phyloP scores from a whole-genome alignment of 2,888 invertebrate genomes.

The Amorpha juglandis region DNA sequence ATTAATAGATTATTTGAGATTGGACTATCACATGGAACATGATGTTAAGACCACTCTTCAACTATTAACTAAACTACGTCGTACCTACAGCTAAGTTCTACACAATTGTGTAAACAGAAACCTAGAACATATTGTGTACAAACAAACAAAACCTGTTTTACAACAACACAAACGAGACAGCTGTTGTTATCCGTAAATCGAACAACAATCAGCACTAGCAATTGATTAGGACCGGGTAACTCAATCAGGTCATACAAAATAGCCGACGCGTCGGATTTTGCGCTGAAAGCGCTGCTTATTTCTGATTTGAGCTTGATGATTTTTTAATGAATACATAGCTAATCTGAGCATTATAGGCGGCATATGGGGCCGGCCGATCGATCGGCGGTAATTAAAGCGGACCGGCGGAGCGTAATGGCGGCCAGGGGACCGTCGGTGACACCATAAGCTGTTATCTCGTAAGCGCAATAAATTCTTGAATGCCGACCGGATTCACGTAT shows the following conservation, averaged over 20 bases:
- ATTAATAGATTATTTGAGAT: not conserved
- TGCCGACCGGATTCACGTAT: slow-evolving; percentile 8
- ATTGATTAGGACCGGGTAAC: slow-evolving; percentile 11
- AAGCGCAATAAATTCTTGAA: slow-evolving; percentile 44
- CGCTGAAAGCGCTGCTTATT: not conserved
- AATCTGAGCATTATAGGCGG: slow-evolving; percentile 25
- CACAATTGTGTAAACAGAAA: not conserved
- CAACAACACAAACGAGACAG: slow-evolving; percentile 5
- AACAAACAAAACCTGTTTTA: not conserved
- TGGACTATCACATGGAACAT: not conserved
- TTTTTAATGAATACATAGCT: slow-evolving; percentile 26
- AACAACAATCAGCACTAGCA: slow-evolving; percentile 13
- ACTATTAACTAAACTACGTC: not conserved
- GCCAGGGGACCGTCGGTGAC: slow-evolving; percentile 31
- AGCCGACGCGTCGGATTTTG: not conserved
- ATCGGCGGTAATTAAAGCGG: slow-evolving; percentile 46
- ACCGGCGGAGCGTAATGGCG: slow-evolving; percentile 38
- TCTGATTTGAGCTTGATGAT: slow-evolving; percentile 10
- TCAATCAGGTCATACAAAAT: slow-evolving; percentile 3
- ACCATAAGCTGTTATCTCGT: slow-evolving; percentile 42
- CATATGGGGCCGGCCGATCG: slow-evolving; percentile 30
- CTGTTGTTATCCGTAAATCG: slow-evolving; percentile 1
- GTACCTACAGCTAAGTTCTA: not conserved
- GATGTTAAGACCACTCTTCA: not conserved
- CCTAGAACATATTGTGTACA: not conserved